Conservation (phyloP, 2,113 vertebrate species). For the Gymnobelideus leadbeateri region DNA sequence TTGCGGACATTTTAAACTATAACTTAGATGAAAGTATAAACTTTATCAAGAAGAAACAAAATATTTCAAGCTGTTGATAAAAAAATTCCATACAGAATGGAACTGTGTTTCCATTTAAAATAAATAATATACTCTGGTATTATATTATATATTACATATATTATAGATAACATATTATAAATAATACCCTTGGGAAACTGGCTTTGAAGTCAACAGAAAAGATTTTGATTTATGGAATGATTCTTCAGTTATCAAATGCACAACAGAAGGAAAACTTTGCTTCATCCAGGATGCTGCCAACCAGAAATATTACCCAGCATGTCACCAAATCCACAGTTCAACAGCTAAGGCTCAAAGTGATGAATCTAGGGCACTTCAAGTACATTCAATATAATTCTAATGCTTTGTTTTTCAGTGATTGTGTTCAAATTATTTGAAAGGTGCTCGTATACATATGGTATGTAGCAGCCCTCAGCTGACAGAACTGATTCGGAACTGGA, state of each 20-base stretch:
- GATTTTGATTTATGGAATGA: neutral
- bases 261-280: conserved; percentile 19
- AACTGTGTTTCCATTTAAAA: neutral
- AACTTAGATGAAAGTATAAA: neutral
- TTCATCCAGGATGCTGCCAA: conserved; percentile 19
- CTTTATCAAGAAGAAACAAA: conserved; percentile 39
- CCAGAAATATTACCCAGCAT: neutral
- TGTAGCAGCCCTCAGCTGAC: neutral
- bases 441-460: neutral
- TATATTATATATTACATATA: too few species aligned
- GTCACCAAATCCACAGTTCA: neutral
- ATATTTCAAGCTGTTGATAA: conserved; percentile 31
- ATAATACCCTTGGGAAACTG: neutral
- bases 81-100: conserved; percentile 18
- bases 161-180: too few species aligned
- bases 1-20: neutral
- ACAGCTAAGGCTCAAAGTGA: neutral
- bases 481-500: neutral
- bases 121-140: neutral
- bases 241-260: conserved; percentile 6
- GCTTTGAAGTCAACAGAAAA: conserved; percentile 12
- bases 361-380: conserved; percentile 12
- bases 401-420: neutral
- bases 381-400: neutral
- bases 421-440: neutral